Evolutionary conservation across 2,888 invertebrate genomes (phyloP), one percentile per base, ranked within the genome.

Genomic region (Chrysodeixis includens): DNA sequence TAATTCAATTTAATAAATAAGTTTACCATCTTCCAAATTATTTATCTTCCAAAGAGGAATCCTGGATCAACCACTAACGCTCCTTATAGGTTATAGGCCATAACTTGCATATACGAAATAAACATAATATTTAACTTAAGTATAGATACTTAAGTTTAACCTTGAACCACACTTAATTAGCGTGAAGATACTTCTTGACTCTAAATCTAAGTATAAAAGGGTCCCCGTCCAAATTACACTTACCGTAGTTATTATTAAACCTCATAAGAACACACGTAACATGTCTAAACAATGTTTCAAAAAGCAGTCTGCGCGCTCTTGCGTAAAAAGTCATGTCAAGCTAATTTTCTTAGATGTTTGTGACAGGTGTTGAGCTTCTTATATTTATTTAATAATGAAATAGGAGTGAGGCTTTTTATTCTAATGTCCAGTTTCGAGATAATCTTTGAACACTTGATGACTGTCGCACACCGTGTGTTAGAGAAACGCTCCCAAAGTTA

Each of bases 401-500:
- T 35, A 35, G 14, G n/a, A 40, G n/a, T 40, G 40, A n/a, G 40
- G n/a, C n/a, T 40, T 40, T 6, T n/a, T n/a, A 40, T n/a, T n/a
- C 40, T 40, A 14, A 35, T 40, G 40, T 40, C 6, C n/a, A n/a
- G 20, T 49, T 20, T 26, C 20, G 35, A 20, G 12, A 20, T 32
- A 30, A 8, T 55, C 61, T 62, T 59, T 59, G 2, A 49, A 66
- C 40, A 10, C 12, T 9, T 30, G 6, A 20, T 56, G 18, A 26
- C 16, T 16, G 56, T 16, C 32, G 14, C 6, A 26, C 26, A 26
- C 3, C 26, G 2, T 26, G 2, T 26, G 26, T 26, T 26, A 26
- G 26, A 6, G 6, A 26, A 26, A 26, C 26, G 26, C 26, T 26
- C 26, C 26, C 2, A 4, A 26, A 26, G 2, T 26, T 26, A 6